A percentile compares a stretch with the other conserved stretches of the same genome.
Conservation (phyloP, 2,797 vertebrate genomes). For the Chlorospingus flavigularis region DNA sequence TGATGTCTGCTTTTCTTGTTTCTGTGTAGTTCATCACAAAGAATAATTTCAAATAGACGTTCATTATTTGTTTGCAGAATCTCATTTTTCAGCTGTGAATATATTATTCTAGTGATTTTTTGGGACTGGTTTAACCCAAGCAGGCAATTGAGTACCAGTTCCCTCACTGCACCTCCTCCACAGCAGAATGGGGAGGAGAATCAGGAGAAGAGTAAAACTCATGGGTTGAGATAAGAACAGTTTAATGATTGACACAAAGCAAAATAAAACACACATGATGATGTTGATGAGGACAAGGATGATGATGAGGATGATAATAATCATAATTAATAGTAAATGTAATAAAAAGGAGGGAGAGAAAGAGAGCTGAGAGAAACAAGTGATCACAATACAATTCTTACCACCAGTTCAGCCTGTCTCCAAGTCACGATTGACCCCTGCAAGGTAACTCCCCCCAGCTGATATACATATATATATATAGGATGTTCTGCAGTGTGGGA, state of each 20-base stretch:
- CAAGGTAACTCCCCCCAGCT: neutral
- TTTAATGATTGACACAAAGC: neutral
- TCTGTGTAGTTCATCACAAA: neutral
- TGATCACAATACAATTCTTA: neutral
- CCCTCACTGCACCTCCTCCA: neutral
- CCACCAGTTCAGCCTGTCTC: neutral
- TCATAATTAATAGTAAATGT: neutral
- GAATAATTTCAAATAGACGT: neutral
- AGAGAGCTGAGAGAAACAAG: neutral
- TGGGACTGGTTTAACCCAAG: neutral
- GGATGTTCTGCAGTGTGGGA: neutral
- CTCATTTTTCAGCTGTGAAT: neutral
- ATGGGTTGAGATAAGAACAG: neutral
- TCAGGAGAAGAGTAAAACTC: neutral
- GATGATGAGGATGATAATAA: neutral
- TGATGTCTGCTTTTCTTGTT: neutral
- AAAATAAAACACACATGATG: neutral
- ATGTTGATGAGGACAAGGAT: neutral
- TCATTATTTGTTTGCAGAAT: neutral
- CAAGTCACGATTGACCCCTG: rapidly evolving
- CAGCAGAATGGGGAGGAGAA: neutral
- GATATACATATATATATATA: no score
- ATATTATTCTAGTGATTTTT: neutral
- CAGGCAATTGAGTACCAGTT: neutral
- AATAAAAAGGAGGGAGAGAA: neutral